Base-by-base conservation (phyloP, 2,113 vertebrate genomes). In the Phycodurus eques region DNA sequence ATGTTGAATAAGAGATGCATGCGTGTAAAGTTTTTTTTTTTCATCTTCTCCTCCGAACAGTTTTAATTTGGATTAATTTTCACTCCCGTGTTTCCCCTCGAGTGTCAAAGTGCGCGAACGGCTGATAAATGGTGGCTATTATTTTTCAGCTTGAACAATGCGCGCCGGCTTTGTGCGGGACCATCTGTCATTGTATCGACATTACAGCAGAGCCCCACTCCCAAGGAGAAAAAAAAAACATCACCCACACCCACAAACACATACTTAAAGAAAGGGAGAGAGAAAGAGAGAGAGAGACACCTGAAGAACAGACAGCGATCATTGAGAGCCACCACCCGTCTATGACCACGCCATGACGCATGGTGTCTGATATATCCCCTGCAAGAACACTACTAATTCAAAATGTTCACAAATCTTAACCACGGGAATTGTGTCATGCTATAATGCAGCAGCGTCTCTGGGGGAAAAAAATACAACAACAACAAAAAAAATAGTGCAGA, bases 141-240 rank as follows among this genome's bases (percentile, higher is more conserved):
- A 82, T 88, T 83, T 66, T 85, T 69, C 80, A 84, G 81, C 86
- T 66, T 75, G 83, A 88, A 88, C 87, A 88, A 88, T 84, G 88
- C 87, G 90, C 84, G 81, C 88, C 88, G 90, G 93, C 94, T 96
- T 96, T 96, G 95, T 96, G 93, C 91, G 93, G 35, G 92, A 91
- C 86, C 90, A 93, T 92, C 85, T 93, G 92, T 93, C 93, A 89
- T 91, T 90, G 92, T 92, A 93, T 94, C 90, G 93, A 94, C 94
- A 80, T 83, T 86, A 85, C 80, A 74, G 77, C 81, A 72, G 57
- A 75, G 67, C 90, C 80, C 22, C 68, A 74, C 86, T 22, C 87
- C 83, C 4, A 8, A 53, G 20, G 9, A 6, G 8, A 12, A 90
- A 91, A 92, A 91, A 88, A 93, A 89, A 74, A 66, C 87, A 85